Base-by-base conservation (phyloP, 2,888 invertebrate species). In the Metalampra italica region DNA sequence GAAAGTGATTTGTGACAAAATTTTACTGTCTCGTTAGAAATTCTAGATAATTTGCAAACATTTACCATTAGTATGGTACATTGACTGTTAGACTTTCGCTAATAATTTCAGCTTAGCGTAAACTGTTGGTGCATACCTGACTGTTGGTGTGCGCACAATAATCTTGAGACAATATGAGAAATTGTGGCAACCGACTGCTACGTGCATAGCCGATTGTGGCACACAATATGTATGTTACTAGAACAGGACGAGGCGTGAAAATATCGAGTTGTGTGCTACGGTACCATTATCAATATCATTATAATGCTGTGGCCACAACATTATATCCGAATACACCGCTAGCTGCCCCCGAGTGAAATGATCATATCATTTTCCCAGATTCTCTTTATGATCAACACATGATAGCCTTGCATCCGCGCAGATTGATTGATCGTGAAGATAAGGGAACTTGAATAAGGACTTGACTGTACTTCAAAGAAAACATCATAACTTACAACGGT, bases 221-320 rank as follows among this genome's bases (percentile, higher is more conserved):
- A 49, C 55, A 42, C 42, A 41, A 56, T 60, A 59, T 62, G 55
- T 63, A 55, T 65, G 66, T 68, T 62, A 69, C 58, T 64, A 55
- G 64, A 68, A 54, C 65, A 64, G 63, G 64, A 54, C 57, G 52
- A 59, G 54, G 56, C 55, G 49, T 59, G 56, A 63, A 58, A 60
- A 61, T 63, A 64, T 64, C 57, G 56, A 60, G 51, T 56, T 51
- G 59, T 59, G 60, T 52, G 56, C 62, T 61, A 45, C 42, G 61
- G 62, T 67, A 60, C 55, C 60, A 66, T 67, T 68, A 63, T 63
- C 57, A 54, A 63, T 64, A 60, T 60, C 61, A 66, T 68, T 68
- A 67, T 56, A 51, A n/a, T 29, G 53, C 44, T 43, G 55, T 55
- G 47, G 52, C 57, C 32, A 43, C 15, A 54, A 49, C 52, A 53